Conservation (phyloP, 2,113 vertebrate species). For the Ophiodon elongatus region DNA sequence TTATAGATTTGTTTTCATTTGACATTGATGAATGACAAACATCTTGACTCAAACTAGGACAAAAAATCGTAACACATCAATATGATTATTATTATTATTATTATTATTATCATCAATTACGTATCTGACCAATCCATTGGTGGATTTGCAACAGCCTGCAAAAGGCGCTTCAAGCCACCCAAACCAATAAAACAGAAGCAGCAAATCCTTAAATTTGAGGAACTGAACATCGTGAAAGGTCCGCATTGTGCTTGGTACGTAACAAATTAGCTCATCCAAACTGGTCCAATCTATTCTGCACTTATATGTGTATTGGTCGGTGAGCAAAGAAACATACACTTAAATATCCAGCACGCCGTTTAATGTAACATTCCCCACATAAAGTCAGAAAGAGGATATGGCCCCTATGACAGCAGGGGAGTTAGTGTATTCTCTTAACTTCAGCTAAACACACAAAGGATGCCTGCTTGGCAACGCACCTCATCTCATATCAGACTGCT, state of each 20-base stretch:
- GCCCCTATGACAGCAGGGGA: not conserved
- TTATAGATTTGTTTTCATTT: not conserved
- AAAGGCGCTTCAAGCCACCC: not conserved
- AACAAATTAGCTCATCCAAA: not conserved
- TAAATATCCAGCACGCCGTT: not conserved
- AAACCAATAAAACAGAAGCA: not conserved
- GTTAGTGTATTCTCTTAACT: not conserved
- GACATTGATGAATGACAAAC: not conserved
- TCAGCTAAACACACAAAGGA: slow-evolving; percentile 3
- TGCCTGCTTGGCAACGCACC: not conserved
- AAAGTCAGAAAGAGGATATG: slow-evolving; percentile 11
- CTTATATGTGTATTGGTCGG: not conserved
- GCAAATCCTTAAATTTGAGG: not conserved
- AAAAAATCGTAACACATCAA: not conserved
- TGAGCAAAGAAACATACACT: not conserved
- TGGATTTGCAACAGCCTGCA: not conserved
- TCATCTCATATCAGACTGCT: not conserved
- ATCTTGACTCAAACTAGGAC: not conserved
- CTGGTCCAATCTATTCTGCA: not conserved
- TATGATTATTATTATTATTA: not conserved
- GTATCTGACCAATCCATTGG: too few species aligned
- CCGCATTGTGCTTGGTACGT: not conserved
- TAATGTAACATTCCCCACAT: not conserved
- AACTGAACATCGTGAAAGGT: not conserved
- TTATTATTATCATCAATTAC: not conserved